phyloP scores from a whole-genome alignment of 2,797 vertebrate species.

The Gymnopithys bicolor region DNA sequence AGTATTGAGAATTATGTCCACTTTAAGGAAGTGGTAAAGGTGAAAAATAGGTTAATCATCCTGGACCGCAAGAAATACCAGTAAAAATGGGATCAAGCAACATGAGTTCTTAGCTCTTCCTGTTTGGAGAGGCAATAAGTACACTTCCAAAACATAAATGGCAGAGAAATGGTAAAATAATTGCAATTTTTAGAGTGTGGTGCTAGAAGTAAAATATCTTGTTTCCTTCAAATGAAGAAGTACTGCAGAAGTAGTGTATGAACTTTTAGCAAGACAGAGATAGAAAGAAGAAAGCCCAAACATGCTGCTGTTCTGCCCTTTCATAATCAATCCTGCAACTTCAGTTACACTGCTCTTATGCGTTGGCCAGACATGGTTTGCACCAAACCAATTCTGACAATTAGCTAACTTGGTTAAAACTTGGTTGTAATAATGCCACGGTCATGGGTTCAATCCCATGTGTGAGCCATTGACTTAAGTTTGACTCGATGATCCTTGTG shows the following conservation, averaged over 20 bases:
- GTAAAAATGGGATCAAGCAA: background rate
- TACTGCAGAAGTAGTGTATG: background rate
- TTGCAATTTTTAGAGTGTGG: background rate
- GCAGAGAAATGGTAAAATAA: background rate
- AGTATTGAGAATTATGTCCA: background rate
- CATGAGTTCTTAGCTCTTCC: background rate
- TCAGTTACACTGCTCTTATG: background rate
- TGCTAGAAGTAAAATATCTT: background rate
- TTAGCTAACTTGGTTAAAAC: no score
- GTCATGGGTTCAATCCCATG: no score
- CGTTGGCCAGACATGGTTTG: background rate
- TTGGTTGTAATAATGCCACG: no score
- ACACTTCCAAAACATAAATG: background rate
- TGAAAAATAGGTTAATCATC: background rate
- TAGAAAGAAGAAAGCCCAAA: background rate
- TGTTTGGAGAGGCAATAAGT: background rate
- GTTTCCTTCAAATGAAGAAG: background rate
- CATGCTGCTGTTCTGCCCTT: background rate
- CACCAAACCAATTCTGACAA: background rate
- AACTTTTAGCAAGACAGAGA: background rate
- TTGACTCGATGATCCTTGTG: no score
- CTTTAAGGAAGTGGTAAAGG: background rate
- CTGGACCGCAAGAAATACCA: background rate
- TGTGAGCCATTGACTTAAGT: no score
- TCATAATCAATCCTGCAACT: background rate